phyloP scores from a whole-genome alignment of 2,888 invertebrate genomes.

The Napeogenes inachia region DNA sequence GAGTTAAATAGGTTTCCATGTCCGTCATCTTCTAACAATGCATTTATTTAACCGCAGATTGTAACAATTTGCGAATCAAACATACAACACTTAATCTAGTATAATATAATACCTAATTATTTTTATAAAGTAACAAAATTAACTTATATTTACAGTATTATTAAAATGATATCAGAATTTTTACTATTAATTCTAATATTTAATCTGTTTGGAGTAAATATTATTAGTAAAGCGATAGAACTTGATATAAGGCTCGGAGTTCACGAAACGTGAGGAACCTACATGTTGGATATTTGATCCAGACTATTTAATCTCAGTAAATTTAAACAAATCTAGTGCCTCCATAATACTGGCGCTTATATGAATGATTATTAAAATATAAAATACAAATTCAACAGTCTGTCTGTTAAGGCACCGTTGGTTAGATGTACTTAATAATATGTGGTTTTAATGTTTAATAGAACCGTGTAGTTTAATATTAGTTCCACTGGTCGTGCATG shows the following conservation, averaged over 20 bases:
- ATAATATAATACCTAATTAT: constrained; percentile 76
- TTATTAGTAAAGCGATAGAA: constrained; percentile 19
- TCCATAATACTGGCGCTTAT: constrained; percentile 34
- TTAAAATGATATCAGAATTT: constrained; percentile 74
- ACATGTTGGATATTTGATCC: not conserved
- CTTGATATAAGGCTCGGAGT: not conserved
- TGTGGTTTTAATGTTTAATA: constrained; percentile 35
- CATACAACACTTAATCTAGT: constrained; percentile 76
- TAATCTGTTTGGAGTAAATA: constrained; percentile 32
- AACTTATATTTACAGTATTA: constrained; percentile 77
- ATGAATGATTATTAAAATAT: constrained; percentile 16
- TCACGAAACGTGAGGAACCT: not conserved
- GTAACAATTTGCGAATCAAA: constrained; percentile 75
- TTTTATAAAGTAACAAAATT: constrained; percentile 77
- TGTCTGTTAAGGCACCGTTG: constrained; percentile 67
- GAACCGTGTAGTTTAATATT: constrained; percentile 41
- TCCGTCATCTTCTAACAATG: constrained; percentile 69
- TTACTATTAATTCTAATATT: constrained; percentile 55
- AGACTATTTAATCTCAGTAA: not conserved
- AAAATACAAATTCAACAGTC: constrained; percentile 33
- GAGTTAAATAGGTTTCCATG: constrained; percentile 59
- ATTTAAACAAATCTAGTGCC: constrained; percentile 25
- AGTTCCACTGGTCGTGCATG: constrained; percentile 70
- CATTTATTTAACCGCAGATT: constrained; percentile 73
- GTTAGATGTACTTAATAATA: constrained; percentile 45